Conservation (phyloP, 2,888 invertebrate genomes). For the Imbricaverruca yamaguchii region DNA sequence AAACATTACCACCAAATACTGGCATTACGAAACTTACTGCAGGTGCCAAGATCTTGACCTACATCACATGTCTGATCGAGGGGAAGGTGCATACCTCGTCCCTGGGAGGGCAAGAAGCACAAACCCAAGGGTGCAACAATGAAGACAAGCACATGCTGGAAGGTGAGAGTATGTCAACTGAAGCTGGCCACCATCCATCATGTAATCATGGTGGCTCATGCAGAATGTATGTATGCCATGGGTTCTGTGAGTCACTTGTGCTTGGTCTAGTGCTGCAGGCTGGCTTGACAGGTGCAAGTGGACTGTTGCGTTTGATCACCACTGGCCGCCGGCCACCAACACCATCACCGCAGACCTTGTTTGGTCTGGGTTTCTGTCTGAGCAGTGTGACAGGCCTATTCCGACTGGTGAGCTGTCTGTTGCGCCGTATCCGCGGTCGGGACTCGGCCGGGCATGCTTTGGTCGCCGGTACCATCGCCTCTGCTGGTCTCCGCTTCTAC, state of each 20-base stretch:
- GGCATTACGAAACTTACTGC: not conserved
- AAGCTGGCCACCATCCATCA: not conserved
- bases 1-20: not conserved
- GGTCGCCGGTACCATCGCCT: slow-evolving; percentile 62
- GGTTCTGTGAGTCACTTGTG: not conserved
- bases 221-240: not conserved
- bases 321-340: not conserved
- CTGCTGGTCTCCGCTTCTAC: slow-evolving; percentile 61
- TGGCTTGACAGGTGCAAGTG: not conserved
- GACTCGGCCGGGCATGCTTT: slow-evolving; percentile 58
- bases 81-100: not conserved
- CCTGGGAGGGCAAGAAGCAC: not conserved
- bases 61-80: not conserved
- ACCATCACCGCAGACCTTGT: not conserved
- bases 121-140: too few species aligned
- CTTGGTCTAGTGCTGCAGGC: not conserved
- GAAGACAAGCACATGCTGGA: too few species aligned
- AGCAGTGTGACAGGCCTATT: slow-evolving; percentile 31
- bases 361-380: not conserved
- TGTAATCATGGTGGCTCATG: not conserved
- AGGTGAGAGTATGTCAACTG: not conserved
- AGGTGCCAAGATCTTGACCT: not conserved
- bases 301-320: not conserved
- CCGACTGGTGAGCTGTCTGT: slow-evolving; percentile 56
- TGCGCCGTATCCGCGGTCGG: slow-evolving; percentile 54